phyloP scores from a whole-genome alignment of 2,113 vertebrate genomes.

The Dicerorhinus sumatrensis region DNA sequence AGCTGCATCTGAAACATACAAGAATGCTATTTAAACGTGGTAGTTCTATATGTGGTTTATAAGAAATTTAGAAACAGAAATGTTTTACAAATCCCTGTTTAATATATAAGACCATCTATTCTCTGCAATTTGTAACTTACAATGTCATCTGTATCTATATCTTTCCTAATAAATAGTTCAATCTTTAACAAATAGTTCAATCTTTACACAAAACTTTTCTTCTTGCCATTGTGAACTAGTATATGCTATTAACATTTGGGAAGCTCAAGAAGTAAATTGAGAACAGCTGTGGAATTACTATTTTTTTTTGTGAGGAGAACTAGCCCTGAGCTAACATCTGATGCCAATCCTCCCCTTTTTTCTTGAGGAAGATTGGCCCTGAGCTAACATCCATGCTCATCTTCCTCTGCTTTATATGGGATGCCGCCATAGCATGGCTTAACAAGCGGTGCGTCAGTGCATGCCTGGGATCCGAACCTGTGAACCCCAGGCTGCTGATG shows the following conservation, averaged over 20 bases:
- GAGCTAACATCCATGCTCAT: too few species aligned
- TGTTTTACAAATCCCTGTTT: background rate
- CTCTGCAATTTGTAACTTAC: background rate
- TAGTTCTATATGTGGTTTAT: slow-evolving; percentile 12
- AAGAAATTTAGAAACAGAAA: background rate
- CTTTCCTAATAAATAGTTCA: slow-evolving; percentile 62
- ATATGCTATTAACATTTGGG: slow-evolving; percentile 65
- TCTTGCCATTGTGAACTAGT: slow-evolving; percentile 51
- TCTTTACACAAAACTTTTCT: slow-evolving; percentile 41
- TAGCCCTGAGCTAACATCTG: too few species aligned
- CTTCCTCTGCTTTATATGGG: too few species aligned
- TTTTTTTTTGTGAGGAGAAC: too few species aligned
- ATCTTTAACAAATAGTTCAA: slow-evolving; percentile 57
- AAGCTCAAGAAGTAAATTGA: slow-evolving; percentile 53
- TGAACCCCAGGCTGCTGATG: too few species aligned
- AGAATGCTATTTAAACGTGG: background rate
- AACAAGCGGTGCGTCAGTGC: too few species aligned
- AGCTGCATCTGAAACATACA: background rate
- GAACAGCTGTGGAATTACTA: slow-evolving; percentile 61
- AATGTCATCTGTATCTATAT: background rate
- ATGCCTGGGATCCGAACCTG: too few species aligned
- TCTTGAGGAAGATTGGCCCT: too few species aligned
- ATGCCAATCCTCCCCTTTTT: too few species aligned
- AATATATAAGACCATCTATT: background rate
- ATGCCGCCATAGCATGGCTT: too few species aligned